Conservation (phyloP, 2,888 invertebrate genomes). For the Adineta ricciae region DNA sequence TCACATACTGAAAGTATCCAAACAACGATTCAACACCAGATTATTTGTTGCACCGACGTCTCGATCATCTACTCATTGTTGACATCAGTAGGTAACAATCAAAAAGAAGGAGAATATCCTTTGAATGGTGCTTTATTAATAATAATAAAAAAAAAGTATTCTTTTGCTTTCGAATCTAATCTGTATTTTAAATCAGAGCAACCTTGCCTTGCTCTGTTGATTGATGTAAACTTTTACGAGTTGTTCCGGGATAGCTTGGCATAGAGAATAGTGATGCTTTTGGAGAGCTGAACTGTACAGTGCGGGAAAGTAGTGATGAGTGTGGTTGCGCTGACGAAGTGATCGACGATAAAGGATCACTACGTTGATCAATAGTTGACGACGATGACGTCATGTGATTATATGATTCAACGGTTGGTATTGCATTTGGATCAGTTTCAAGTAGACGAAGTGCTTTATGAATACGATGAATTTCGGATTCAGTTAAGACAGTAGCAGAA, state of each 20-base stretch:
- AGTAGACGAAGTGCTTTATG: not conserved
- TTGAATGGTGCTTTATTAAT: too few species aligned
- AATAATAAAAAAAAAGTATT: too few species aligned
- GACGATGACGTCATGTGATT: not conserved
- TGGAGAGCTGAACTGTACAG: not conserved
- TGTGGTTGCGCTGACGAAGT: not conserved
- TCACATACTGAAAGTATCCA: not conserved
- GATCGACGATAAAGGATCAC: not conserved
- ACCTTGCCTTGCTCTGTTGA: not conserved
- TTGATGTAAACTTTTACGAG: not conserved
- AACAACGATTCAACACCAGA: not conserved
- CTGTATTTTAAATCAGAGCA: not conserved
- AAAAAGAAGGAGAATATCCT: too few species aligned
- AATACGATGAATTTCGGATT: not conserved
- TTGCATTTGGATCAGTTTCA: not conserved
- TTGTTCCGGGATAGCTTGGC: not conserved
- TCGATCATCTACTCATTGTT: too few species aligned
- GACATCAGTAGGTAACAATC: too few species aligned
- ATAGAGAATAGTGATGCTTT: not conserved
- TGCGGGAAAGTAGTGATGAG: not conserved
- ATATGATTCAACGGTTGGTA: not conserved
- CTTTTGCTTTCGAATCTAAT: not conserved
- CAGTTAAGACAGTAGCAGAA: not conserved
- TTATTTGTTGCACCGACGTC: not conserved
- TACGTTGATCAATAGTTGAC: not conserved